Evolutionary conservation across 2,113 vertebrate species (phyloP).

Genomic region (Nannospalax galili): DNA sequence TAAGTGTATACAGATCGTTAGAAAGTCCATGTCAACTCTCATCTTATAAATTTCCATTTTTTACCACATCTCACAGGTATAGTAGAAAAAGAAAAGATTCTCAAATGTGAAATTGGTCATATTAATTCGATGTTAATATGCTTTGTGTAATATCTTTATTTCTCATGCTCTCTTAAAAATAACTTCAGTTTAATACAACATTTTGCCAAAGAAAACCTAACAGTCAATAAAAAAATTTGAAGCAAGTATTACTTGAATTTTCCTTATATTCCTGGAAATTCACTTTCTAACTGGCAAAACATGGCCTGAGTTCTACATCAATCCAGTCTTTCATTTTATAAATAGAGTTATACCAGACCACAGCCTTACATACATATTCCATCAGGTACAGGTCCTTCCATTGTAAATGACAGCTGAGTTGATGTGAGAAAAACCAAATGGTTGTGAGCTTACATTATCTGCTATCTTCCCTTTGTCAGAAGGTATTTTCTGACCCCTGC

Average conservation of each 20-base stretch:
- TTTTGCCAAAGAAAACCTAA: background rate
- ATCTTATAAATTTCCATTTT: background rate
- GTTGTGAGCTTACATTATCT: background rate
- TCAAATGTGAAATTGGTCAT: background rate
- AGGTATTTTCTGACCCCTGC: background rate
- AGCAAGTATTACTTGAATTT: background rate
- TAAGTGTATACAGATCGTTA: background rate
- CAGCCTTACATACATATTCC: background rate
- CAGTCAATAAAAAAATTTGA: background rate
- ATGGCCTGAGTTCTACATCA: too few species aligned
- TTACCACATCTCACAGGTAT: background rate
- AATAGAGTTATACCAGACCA: background rate
- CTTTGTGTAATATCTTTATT: background rate
- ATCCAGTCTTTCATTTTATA: background rate
- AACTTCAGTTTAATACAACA: background rate
- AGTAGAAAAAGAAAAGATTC: background rate
- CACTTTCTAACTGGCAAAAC: background rate
- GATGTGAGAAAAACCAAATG: background rate
- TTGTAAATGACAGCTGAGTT: background rate
- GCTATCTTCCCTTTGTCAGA: background rate
- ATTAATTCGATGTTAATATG: constrained; percentile 6
- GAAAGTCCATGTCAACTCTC: background rate
- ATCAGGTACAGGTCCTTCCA: background rate
- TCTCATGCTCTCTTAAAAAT: background rate
- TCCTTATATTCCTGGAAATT: background rate